Conservation (phyloP, 2,888 invertebrate species). For the Cylloceria caligata region DNA sequence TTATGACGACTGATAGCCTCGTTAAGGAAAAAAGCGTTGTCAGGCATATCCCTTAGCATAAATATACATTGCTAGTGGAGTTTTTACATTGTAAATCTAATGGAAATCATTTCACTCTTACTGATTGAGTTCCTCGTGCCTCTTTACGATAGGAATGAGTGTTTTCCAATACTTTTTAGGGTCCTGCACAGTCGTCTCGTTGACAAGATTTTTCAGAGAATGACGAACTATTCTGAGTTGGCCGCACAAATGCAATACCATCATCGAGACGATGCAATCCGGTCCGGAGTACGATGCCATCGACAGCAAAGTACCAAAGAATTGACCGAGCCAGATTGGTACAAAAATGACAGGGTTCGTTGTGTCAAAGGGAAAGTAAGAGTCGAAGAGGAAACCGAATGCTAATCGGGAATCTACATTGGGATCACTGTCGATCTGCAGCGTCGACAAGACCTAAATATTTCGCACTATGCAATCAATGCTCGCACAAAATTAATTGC, state of each 20-base stretch:
- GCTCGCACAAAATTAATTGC: background rate
- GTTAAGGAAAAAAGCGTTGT: slow-evolving; percentile 10
- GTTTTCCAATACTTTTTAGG: slow-evolving; percentile 42
- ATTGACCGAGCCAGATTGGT: slow-evolving; percentile 74
- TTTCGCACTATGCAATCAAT: slow-evolving; percentile 13
- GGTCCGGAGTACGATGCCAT: slow-evolving; percentile 74
- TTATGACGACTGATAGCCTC: slow-evolving; percentile 58
- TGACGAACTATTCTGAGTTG: slow-evolving; percentile 69
- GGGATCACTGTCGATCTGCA: slow-evolving; percentile 27
- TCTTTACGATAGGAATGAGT: slow-evolving; percentile 46
- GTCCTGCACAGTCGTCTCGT: slow-evolving; percentile 42
- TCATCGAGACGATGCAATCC: slow-evolving; percentile 73
- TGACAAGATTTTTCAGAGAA: slow-evolving; percentile 61
- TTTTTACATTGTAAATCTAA: background rate
- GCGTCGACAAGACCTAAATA: slow-evolving; percentile 53
- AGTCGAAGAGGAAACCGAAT: slow-evolving; percentile 46
- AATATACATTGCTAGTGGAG: background rate
- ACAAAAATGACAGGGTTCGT: slow-evolving; percentile 69
- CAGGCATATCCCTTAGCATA: background rate
- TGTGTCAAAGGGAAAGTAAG: slow-evolving; percentile 65
- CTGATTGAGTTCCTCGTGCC: slow-evolving; percentile 69
- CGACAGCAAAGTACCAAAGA: slow-evolving; percentile 69
- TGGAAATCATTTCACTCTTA: slow-evolving; percentile 26
- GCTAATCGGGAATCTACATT: slow-evolving; percentile 48
- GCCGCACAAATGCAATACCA: slow-evolving; percentile 76